Conservation (phyloP, 2,113 vertebrate species). For the Zapus hudsonius region DNA sequence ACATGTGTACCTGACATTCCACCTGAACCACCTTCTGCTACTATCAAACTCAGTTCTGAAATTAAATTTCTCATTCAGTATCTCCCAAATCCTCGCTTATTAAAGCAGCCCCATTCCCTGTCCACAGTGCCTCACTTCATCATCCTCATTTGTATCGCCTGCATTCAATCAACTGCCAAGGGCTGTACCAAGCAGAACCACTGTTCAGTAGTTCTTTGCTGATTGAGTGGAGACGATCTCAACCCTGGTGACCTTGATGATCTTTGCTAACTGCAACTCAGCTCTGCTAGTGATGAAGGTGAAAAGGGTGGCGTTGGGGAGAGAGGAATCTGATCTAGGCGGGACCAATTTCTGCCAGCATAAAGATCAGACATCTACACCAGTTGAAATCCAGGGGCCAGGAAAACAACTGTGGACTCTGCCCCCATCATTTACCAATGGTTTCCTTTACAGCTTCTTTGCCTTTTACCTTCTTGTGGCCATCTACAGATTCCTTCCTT, state of each 20-base stretch:
- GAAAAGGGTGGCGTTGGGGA: neutral
- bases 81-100: neutral
- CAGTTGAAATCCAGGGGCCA: neutral
- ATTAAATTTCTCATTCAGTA: neutral
- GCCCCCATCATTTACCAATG: neutral
- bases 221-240: neutral
- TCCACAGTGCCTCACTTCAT: neutral
- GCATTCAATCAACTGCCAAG: neutral
- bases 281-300: neutral
- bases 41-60: neutral
- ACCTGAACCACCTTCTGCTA: neutral
- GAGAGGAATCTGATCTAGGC: neutral
- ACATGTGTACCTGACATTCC: neutral
- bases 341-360: neutral
- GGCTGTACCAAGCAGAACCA: neutral
- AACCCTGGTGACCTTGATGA: neutral
- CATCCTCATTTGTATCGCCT: neutral
- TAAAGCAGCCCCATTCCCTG: too few species aligned
- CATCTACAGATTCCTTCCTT: neutral
- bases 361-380: neutral
- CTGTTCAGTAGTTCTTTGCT: neutral
- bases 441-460: neutral
- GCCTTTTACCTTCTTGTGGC: neutral
- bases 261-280: neutral
- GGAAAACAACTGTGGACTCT: neutral